Evolutionary conservation across 1,140 invertebrate species (phyloP).

Genomic region (Monochamus saltuarius): DNA sequence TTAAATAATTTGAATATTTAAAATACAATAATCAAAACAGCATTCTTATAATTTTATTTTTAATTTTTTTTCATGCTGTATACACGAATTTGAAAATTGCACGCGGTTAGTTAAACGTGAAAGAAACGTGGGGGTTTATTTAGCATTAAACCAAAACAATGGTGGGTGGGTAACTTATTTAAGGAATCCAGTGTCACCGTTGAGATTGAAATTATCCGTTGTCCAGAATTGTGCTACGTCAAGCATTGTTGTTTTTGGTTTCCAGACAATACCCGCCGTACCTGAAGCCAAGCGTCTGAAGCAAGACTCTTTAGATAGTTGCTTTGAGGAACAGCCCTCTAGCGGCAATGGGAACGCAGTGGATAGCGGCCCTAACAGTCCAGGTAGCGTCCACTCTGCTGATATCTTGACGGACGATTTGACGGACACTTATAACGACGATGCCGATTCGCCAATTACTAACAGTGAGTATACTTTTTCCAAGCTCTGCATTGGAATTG

Average conservation of each 20-base stretch:
- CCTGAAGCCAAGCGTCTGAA: constrained; percentile 24
- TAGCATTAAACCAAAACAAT: too few relatives aligned
- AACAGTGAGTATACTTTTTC: constrained; percentile 34
- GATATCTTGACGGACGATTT: constrained; percentile 18
- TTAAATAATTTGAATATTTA: too few relatives aligned
- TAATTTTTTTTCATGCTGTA: too few relatives aligned
- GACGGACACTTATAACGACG: constrained; percentile 29
- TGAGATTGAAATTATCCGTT: too few relatives aligned
- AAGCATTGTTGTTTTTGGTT: constrained; percentile 3
- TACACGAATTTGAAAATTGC: too few relatives aligned
- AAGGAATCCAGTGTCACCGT: too few relatives aligned
- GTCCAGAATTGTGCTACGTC: too few relatives aligned
- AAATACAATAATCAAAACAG: too few relatives aligned
- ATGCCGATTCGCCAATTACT: constrained; percentile 37
- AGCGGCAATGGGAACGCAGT: constrained; percentile 18
- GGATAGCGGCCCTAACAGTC: constrained; percentile 44
- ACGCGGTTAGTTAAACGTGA: too few relatives aligned
- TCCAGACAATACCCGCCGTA: constrained; percentile 25
- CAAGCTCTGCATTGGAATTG: not conserved
- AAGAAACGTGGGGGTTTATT: too few relatives aligned
- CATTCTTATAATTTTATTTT: too few relatives aligned
- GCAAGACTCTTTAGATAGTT: constrained; percentile 7
- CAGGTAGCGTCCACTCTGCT: constrained; percentile 22
- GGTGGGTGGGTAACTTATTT: too few relatives aligned
- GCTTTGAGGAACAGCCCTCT: not conserved